Percentiles rank a stretch among this genome's conserved stretches.
These are phyloP conservation scores for Clarias laeviceps DNA, from an alignment of 2,797 vertebrate genomes.

Conservation along the genomic window DNA sequence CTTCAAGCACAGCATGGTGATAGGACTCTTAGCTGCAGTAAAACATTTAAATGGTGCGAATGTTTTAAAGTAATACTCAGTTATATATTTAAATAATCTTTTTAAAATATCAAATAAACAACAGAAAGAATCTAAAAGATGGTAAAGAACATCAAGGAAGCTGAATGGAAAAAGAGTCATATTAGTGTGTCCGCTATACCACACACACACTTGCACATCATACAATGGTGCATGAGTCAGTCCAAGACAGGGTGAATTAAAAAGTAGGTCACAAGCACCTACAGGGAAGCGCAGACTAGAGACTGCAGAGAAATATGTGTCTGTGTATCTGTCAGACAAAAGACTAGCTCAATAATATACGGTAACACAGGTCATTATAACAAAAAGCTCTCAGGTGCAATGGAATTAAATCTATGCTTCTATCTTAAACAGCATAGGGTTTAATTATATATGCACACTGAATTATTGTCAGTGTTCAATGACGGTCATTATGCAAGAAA, in stretches of 20 bases:
- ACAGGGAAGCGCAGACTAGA: constrained; percentile 74
- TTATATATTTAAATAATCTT: not conserved
- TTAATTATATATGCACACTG: not conserved
- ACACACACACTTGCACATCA: constrained; percentile 32
- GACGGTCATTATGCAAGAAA: not conserved
- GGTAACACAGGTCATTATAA: not conserved
- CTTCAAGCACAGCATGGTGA: no score
- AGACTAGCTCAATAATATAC: not conserved
- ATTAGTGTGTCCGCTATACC: constrained; percentile 25
- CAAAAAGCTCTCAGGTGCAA: not conserved
- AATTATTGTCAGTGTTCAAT: not conserved
- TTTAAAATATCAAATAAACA: not conserved
- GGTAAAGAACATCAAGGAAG: not conserved
- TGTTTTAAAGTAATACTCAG: no score
- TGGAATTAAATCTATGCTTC: not conserved
- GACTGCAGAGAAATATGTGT: constrained; percentile 67
- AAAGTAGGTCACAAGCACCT: constrained; percentile 82
- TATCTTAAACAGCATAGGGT: not conserved
- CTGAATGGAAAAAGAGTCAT: not conserved
- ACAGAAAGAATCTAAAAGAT: not conserved
- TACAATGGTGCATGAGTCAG: constrained; percentile 67
- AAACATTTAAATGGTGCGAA: no score
- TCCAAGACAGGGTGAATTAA: constrained; percentile 74
- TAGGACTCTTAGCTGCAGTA: no score
- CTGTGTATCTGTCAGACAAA: constrained; percentile 31